A percentile compares a stretch with the other conserved stretches of the same genome.
phyloP scores from a whole-genome alignment of 2,113 vertebrate genomes.

The Stegastes partitus region DNA sequence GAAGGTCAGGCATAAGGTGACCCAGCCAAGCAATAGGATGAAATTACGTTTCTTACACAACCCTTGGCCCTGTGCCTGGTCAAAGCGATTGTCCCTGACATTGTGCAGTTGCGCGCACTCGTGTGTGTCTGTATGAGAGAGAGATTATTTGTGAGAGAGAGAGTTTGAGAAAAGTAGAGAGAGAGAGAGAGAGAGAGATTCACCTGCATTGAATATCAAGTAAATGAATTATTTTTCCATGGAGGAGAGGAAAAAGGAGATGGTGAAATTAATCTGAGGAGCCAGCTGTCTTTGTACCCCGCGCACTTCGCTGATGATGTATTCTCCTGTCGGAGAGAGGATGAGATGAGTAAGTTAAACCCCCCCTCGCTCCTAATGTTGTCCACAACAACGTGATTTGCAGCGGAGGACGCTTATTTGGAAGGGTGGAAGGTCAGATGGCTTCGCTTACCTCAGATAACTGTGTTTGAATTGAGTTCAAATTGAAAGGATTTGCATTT shows the following conservation, averaged over 20 bases:
- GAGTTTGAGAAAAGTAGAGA: slow-evolving; percentile 29
- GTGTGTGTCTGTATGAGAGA: slow-evolving; percentile 30
- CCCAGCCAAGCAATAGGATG: slow-evolving; percentile 67
- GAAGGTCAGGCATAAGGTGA: slow-evolving; percentile 76
- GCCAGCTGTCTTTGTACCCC: slow-evolving; percentile 67
- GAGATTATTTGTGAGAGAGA: slow-evolving; percentile 7
- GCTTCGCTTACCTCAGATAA: slow-evolving; percentile 8
- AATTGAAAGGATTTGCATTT: too few species aligned
- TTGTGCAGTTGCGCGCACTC: slow-evolving; percentile 35
- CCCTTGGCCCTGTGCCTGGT: slow-evolving; percentile 74
- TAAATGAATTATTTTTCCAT: slow-evolving; percentile 70
- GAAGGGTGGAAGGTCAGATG: slow-evolving; percentile 42
- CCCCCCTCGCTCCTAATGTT: slow-evolving; percentile 38
- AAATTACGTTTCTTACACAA: slow-evolving; percentile 67
- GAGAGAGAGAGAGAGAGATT: slow-evolving; percentile 8
- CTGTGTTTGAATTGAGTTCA: slow-evolving; percentile 8
- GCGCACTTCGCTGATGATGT: slow-evolving; percentile 75
- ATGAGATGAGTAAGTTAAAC: slow-evolving; percentile 60
- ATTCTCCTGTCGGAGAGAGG: slow-evolving; percentile 64
- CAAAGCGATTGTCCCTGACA: slow-evolving; percentile 76
- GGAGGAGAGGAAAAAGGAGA: slow-evolving; percentile 62
- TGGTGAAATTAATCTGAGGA: slow-evolving; percentile 69
- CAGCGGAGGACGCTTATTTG: slow-evolving; percentile 16
- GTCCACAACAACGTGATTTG: slow-evolving; percentile 41
- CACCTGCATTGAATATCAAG: slow-evolving; percentile 69